phyloP scores from a whole-genome alignment of 1,140 invertebrate species.

The Scylla paramamosain region DNA sequence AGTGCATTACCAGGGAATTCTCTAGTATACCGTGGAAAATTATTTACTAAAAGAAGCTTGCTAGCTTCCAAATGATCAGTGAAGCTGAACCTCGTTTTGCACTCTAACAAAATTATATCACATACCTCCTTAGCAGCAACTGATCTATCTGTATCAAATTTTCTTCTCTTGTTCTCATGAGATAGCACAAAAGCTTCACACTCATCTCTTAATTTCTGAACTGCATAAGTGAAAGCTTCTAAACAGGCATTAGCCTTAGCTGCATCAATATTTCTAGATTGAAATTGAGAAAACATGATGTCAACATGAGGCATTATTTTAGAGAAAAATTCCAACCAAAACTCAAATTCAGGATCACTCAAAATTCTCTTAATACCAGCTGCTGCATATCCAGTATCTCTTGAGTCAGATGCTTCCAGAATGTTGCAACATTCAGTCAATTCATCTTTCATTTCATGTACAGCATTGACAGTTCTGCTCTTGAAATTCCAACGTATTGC shows the following conservation, averaged over 20 bases:
- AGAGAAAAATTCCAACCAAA: conserved; percentile 68
- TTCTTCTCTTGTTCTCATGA: conserved; percentile 41
- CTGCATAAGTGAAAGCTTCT: conserved; percentile 41
- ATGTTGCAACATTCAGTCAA: conserved; percentile 64
- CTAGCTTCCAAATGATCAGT: conserved; percentile 68
- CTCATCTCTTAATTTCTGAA: conserved; percentile 58
- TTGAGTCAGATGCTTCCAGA: conserved; percentile 64
- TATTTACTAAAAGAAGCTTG: conserved; percentile 60
- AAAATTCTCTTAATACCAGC: conserved; percentile 57
- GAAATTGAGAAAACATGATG: conserved; percentile 54
- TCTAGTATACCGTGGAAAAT: conserved; percentile 54
- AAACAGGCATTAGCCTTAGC: conserved; percentile 41
- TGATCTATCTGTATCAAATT: conserved; percentile 50
- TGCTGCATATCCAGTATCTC: conserved; percentile 52
- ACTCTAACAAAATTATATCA: conserved; percentile 63
- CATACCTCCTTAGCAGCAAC: conserved; percentile 72
- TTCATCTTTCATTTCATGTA: conserved; percentile 66
- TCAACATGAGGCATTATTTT: conserved; percentile 68
- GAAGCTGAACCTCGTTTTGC: conserved; percentile 57
- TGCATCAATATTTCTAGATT: conserved; percentile 59
- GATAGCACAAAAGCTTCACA: not conserved
- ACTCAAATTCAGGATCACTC: conserved; percentile 58
- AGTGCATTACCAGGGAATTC: conserved; percentile 47
- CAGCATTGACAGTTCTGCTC: conserved; percentile 59
- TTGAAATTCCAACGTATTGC: conserved; percentile 34